Evolutionary conservation across 2,113 vertebrate species (phyloP).

Genomic region (Ammodytes marinus): DNA sequence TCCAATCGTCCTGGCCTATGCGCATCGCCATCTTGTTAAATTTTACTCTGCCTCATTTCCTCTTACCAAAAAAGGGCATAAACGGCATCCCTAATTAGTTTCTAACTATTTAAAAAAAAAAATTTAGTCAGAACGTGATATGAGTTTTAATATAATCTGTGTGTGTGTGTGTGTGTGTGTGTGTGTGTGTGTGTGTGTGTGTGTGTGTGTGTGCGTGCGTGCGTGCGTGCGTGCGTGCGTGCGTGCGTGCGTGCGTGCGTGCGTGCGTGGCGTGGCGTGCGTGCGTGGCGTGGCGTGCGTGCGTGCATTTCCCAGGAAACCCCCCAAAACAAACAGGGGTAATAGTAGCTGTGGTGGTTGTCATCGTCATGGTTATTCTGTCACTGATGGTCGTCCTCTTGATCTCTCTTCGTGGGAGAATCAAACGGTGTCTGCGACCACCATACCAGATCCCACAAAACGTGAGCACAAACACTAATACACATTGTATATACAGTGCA

Average conservation of each 20-base stretch:
- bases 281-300: not conserved
- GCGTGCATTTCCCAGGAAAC: not conserved
- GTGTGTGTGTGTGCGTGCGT: slow-evolving; percentile 6
- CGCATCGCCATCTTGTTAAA: no score
- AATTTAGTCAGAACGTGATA: not conserved
- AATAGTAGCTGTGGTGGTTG: not conserved
- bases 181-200: not conserved
- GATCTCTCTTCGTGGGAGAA: not conserved
- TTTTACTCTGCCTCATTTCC: no score
- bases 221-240: not conserved
- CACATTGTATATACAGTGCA: not conserved
- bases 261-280: not conserved
- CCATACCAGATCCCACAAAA: not conserved
- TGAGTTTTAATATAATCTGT: not conserved
- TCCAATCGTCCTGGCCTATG: no score
- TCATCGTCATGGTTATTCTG: accelerated
- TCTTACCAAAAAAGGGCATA: no score
- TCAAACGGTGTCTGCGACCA: slow-evolving; percentile 40
- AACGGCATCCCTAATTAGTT: no score
- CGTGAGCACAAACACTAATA: not conserved
- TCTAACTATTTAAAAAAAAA: no score
- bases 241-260: not conserved
- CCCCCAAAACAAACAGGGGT: accelerated
- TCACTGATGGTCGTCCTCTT: not conserved
- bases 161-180: not conserved